These are phyloP conservation scores for Aspiorhynchus laticeps DNA, from an alignment of 2,113 vertebrate species.

Conservation along the genomic window DNA sequence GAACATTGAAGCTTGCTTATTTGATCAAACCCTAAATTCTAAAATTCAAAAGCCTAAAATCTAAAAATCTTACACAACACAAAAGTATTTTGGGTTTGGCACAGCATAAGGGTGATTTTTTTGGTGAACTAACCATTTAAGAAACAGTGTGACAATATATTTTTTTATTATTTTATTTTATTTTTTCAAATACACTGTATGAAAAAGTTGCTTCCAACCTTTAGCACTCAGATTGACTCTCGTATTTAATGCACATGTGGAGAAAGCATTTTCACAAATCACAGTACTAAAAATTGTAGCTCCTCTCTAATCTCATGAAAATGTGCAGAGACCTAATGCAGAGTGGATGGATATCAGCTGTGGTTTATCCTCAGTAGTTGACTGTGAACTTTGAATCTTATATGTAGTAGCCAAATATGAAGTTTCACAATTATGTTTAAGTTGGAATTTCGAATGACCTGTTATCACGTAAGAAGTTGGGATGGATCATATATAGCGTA, in stretches of 20 bases:
- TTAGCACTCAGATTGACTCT: not conserved
- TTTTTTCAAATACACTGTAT: not conserved
- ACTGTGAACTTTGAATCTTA: not conserved
- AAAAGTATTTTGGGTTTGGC: too few relatives aligned
- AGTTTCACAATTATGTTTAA: not conserved
- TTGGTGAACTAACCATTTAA: too few relatives aligned
- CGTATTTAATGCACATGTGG: not conserved
- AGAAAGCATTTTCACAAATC: not conserved
- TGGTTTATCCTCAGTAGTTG: not conserved
- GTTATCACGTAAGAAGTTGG: not conserved
- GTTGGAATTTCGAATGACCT: not conserved
- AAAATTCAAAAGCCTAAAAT: too few relatives aligned
- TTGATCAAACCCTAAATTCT: too few relatives aligned
- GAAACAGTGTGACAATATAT: too few relatives aligned
- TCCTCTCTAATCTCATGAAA: not conserved
- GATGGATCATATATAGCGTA: not conserved
- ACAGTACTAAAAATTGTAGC: not conserved
- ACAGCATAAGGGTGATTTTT: too few relatives aligned
- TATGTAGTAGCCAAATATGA: not conserved
- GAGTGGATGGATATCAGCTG: not conserved
- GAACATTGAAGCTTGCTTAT: too few relatives aligned
- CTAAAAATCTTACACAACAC: too few relatives aligned
- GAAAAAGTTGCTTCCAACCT: not conserved
- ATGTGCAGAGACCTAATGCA: not conserved
- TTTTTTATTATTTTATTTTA: too few relatives aligned